Base-by-base conservation (phyloP, 1,140 invertebrate species). In the Drosophila orena region DNA sequence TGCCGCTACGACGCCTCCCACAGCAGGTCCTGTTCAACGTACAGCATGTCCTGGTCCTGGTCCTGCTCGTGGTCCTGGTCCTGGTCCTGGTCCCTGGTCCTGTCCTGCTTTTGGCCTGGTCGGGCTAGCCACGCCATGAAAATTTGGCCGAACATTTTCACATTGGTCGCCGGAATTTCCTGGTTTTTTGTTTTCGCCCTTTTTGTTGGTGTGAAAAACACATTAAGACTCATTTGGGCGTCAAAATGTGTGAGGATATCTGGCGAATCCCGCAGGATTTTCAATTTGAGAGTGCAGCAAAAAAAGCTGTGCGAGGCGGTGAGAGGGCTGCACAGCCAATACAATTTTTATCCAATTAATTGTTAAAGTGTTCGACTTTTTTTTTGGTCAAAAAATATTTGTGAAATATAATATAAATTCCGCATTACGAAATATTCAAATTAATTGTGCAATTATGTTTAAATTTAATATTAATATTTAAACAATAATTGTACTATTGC, bases 211-310 rank as follows among this genome's bases (percentile, higher is more conserved):
- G 86, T 90, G 85, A 70, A 89, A 89, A 89, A 89, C 85, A 75
- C 79, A 89, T 89, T 89, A 89, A 68, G 84, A 69, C 84, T 84
- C 84, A 89, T 89, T 89, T 89, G 71, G 76, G 77, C 79, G 52
- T 79, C 84, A 84, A 84, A 89, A 62, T 72, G 54, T 59, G 55
- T 44, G 40, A 50, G 37, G 24, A 50, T 49, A 65, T 46, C 64
- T 35, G 62, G 24, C 15, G 43, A 38, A 38, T 89, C 84, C 84
- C 84, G 57, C 64, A 84, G 79, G 84, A 89, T 60, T 66, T 89
- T 89, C 76, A 89, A 88, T 89, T 84, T 72, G 40, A 56, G 27
- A 55, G 38, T 73, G 57, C 30, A 57, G 0, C 30, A 2, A 60
- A 77, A 68, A 52, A 40, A 53, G 17, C 17, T 24, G 15, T 2